Base-by-base conservation (phyloP, 2,113 vertebrate genomes). In the Ranitomeya variabilis region DNA sequence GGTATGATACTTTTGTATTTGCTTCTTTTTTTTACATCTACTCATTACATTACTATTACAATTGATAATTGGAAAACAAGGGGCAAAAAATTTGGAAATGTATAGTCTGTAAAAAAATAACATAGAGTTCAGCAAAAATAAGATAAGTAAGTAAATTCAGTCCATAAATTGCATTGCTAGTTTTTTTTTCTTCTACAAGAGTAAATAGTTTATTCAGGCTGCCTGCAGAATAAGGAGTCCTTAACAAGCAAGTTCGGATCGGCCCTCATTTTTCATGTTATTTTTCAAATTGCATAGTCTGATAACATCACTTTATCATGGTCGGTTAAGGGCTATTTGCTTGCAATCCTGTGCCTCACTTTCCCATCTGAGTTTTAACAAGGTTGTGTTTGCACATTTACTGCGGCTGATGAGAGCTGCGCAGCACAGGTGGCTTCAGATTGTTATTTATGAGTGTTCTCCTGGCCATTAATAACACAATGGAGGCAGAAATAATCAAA, bases 251-350 rank as follows among this genome's bases (percentile, higher is more conserved):
- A 76, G 81, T 89, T 77, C 79, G 81, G 77, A 89, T 89, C 84
- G 87, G 81, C 45, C 59, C 87, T 89, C 87, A 89, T 89, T 89
- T 89, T 89, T 89, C 87, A 89, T 89, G 87, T 89, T 89, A 89
- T 77, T 84, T 89, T 89, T 89, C 73, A 89, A 89, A 89, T 89
- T 84, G 87, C 87, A 83, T 89, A 89, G 71, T 78, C 87, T 89
- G 87, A 89, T 89, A 89, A 84, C 87, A 89, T 89, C 87, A 89
- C 87, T 89, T 89, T 89, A 89, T 89, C 87, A 89, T 84, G 87
- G 81, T 89, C 81, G 87, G 87, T 89, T 89, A 89, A 89, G 87
- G 87, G 87, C 87, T 89, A 89, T 89, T 89, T 89, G 87, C 87
- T 89, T 89, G 64, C 87, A 84, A 76, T 89, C 81, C 87, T 57